A percentile compares a stretch with the other conserved stretches of the same genome.
Evolutionary conservation across 1,140 invertebrate species (phyloP).

Genomic region (Drosophila nigrodunni): DNA sequence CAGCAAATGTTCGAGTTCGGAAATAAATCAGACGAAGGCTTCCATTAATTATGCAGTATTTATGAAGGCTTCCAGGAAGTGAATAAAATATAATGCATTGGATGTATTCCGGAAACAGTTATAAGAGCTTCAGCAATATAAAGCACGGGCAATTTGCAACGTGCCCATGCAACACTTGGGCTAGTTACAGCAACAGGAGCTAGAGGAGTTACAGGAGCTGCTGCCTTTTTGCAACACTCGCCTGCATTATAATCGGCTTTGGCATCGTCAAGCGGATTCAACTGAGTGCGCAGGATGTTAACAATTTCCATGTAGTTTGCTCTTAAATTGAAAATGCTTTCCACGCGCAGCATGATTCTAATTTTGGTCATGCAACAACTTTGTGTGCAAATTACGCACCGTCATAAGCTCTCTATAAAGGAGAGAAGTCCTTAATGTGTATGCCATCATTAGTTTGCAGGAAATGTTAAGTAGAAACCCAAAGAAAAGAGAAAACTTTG

Average conservation of each 20-base stretch:
- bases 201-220: conserved; percentile 12
- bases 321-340: conserved; percentile 50
- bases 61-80: conserved; percentile 44
- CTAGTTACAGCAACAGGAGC: conserved; percentile 13
- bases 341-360: conserved; percentile 27
- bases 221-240: neutral
- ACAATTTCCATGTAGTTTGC: conserved; percentile 54
- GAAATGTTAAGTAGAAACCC: neutral
- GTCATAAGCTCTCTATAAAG: conserved; percentile 18
- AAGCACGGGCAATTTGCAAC: conserved; percentile 23
- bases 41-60: conserved; percentile 66
- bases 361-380: conserved; percentile 23
- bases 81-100: conserved; percentile 63
- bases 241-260: conserved; percentile 62
- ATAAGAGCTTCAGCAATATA: conserved; percentile 31
- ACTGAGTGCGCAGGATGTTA: conserved; percentile 43
- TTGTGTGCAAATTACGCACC: conserved; percentile 1
- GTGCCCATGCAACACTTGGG: conserved; percentile 9
- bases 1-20: neutral
- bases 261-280: conserved; percentile 22
- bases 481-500: too few relatives aligned
- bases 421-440: neutral
- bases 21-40: conserved; percentile 13
- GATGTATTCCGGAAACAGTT: conserved; percentile 35
- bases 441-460: conserved; percentile 1